Evolutionary conservation across 2,797 vertebrate species (phyloP).

Genomic region (Semaprochilodus insignis): DNA sequence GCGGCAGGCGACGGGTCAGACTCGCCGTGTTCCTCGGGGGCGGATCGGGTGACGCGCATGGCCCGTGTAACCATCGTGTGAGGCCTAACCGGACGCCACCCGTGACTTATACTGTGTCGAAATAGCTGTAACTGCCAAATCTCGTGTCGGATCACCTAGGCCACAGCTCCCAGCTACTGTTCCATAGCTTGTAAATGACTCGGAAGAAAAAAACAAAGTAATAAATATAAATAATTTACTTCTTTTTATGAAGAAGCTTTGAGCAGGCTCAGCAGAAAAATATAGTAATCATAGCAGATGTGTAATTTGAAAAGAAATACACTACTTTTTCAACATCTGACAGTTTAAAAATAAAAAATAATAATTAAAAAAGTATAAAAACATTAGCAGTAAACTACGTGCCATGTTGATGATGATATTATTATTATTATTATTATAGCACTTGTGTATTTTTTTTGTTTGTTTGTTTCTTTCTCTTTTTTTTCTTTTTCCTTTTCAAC

Average conservation of each 20-base stretch:
- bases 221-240: conserved; percentile 80
- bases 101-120: conserved; percentile 78
- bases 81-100: conserved; percentile 35
- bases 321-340: conserved; percentile 83
- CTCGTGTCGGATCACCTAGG: conserved; percentile 75
- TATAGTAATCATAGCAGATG: conserved; percentile 84
- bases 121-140: conserved; percentile 87
- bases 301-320: conserved; percentile 82
- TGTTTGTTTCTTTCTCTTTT: too few relatives aligned
- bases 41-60: conserved; percentile 72
- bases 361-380: conserved; percentile 56
- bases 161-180: conserved; percentile 82
- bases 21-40: conserved; percentile 56
- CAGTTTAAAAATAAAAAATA: conserved; percentile 63
- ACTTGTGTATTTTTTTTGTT: conserved; percentile 80
- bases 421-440: conserved; percentile 71
- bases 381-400: conserved; percentile 87
- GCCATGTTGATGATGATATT: conserved; percentile 82
- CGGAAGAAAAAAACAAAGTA: conserved; percentile 46
- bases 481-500: conserved; percentile 87
- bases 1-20: conserved; percentile 45
- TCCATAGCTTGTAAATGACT: conserved; percentile 85
- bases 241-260: conserved; percentile 87
- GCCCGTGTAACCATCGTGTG: conserved; percentile 44
- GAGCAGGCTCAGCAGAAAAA: conserved; percentile 94